Evolutionary conservation across 2,888 invertebrate genomes (phyloP), one percentile per base, ranked within the genome.

Genomic region (Perizoma affinitatum): DNA sequence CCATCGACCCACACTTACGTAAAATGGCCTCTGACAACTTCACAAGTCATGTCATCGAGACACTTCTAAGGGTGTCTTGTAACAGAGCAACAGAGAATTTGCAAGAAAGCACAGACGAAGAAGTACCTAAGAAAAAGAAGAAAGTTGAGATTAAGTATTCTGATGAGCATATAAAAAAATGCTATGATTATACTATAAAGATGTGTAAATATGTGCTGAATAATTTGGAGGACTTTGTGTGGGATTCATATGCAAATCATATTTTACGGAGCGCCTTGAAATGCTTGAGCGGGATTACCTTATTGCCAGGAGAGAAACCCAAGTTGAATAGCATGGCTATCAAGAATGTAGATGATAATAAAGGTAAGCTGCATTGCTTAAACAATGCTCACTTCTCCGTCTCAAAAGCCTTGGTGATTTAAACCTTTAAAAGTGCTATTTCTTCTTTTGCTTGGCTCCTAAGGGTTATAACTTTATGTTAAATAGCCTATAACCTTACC

Each of bases 171-270:
- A 78, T 92, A n/a, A 74, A 88, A 40, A 90, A 86, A 47, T 96
- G 95, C 69, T 88, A 93, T 3, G 88, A 94, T 8, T 96, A 96
- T 79, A 94, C 96, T 0, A 66, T 95, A 9, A 96, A 96, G 82
- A 88, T 96, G 4, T 94, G 95, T 61, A 96, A 95, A 86, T 97
- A 96, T 83, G 90, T 95, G 33, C 83, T 97, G 0, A 97, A 97
- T 81, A 97, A 97, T 88, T 88, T 97, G 60, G 97, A 97, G 79
- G 97, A 97, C 76, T 97, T 96, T 74, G 93, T 96, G 0, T 95
- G 95, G 94, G 96, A 97, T 78, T 87, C 89, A 0, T 96, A 96
- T 68, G 96, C 96, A 0, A 97, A 95, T 84, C 96, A 96, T 74
- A 94, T 97, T 5, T 88, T 97, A 66, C 93, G 97, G 52, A 94